phyloP scores from a whole-genome alignment of 2,797 vertebrate genomes.

The Passerculus sandwichensis region DNA sequence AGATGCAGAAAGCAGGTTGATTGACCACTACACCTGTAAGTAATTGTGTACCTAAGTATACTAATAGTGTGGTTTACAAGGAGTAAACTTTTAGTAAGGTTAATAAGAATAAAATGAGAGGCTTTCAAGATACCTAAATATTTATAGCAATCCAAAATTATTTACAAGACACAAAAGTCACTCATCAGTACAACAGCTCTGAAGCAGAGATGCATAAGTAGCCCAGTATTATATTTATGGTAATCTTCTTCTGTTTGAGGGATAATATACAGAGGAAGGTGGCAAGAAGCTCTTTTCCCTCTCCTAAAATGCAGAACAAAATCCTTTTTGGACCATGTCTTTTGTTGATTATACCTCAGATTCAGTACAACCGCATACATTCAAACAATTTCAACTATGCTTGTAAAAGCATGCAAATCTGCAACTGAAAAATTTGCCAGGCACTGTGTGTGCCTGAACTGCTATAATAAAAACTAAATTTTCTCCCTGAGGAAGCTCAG shows the following conservation, averaged over 20 bases:
- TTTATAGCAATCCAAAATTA: background rate
- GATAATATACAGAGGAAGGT: background rate
- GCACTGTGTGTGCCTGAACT: background rate
- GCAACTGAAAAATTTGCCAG: background rate
- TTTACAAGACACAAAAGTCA: background rate
- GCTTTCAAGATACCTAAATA: background rate
- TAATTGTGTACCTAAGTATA: background rate
- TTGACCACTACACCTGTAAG: background rate
- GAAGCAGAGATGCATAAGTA: background rate
- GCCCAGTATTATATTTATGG: background rate
- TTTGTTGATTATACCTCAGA: background rate
- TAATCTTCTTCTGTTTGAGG: background rate
- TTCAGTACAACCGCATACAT: background rate
- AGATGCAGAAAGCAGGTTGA: background rate
- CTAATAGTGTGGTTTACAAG: background rate
- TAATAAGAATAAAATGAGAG: background rate
- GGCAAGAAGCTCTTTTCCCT: background rate
- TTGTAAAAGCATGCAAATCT: background rate
- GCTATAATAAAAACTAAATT: background rate
- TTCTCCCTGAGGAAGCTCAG: background rate
- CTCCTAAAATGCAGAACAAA: background rate
- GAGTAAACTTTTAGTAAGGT: background rate
- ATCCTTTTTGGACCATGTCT: background rate
- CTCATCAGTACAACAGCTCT: background rate
- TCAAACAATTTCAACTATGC: background rate